Conservation (phyloP, 2,113 vertebrate species). For the Astatotilapia flaviijosephi region DNA sequence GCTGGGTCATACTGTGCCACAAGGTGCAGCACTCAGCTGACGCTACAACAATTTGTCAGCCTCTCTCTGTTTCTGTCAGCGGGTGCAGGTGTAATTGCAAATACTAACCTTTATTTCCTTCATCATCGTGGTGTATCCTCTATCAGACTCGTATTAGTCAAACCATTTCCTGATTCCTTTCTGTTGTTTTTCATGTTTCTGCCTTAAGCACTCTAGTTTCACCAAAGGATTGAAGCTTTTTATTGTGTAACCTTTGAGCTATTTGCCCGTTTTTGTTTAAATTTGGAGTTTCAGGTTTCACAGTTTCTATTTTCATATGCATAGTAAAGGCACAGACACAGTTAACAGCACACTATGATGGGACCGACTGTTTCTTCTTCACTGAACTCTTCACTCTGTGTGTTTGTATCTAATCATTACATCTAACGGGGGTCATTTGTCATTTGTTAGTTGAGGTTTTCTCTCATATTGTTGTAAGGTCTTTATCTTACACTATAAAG, state of each 20-base stretch:
- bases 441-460: background rate
- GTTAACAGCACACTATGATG: background rate
- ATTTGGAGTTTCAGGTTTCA: background rate
- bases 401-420: background rate
- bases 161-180: background rate
- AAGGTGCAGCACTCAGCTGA: background rate
- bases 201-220: background rate
- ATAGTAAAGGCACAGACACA: background rate
- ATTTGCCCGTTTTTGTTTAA: background rate
- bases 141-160: background rate
- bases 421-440: background rate
- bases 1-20: background rate
- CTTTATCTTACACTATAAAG: background rate
- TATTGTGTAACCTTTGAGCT: background rate
- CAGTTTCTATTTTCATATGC: background rate
- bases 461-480: background rate
- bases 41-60: background rate
- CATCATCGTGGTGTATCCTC: background rate
- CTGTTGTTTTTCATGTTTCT: background rate
- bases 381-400: background rate
- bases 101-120: background rate
- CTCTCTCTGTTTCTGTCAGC: background rate
- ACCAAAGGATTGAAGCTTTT: background rate
- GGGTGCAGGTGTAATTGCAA: background rate
- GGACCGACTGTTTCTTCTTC: background rate